Evolutionary conservation across 2,797 vertebrate genomes (phyloP), one percentile per base, ranked within the genome.

Genomic region (Hippoglossus hippoglossus): DNA sequence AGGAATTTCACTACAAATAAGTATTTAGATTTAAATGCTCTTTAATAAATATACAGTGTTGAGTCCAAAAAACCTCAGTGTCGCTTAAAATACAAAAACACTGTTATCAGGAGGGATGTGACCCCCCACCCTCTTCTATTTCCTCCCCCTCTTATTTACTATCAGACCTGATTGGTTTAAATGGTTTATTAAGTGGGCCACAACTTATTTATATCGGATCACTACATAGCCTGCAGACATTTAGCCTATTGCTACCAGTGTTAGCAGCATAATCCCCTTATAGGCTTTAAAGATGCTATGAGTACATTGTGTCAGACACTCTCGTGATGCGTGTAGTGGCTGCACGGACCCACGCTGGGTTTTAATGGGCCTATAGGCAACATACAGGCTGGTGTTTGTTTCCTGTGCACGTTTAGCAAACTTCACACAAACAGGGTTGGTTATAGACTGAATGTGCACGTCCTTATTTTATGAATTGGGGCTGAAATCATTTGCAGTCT

Each of bases 141-240:
- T 19, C 3, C 41, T 36, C 22, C 41, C 36, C 57, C 22, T n/a
- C 68, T 28, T 24, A 21, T 59, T 55, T 31, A 21, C 60, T 41
- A 39, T 65, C 60, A 63, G 46, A 49, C 49, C 67, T 56, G 75
- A 84, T 68, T 73, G 78, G 61, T 81, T 75, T 80, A 80, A 84
- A 71, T 72, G 76, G 31, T 85, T 85, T 83, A 82, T 80, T 76
- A 24, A 82, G 47, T 44, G 57, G 41, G 47, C 68, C 67, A 80
- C 74, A 57, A 51, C 39, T 69, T 83, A 86, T 87, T 76, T 67
- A 75, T 83, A 80, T 85, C 74, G 80, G 67, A 88, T 87, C 71
- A 79, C 50, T 64, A 57, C 39, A 84, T 70, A 84, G 82, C 81
- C 82, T 81, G 79, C 63, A 89, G 87, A 53, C 81, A 89, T 88